Evolutionary conservation across 2,797 vertebrate genomes (phyloP).

Genomic region (Enteromius afrohamiltoni): DNA sequence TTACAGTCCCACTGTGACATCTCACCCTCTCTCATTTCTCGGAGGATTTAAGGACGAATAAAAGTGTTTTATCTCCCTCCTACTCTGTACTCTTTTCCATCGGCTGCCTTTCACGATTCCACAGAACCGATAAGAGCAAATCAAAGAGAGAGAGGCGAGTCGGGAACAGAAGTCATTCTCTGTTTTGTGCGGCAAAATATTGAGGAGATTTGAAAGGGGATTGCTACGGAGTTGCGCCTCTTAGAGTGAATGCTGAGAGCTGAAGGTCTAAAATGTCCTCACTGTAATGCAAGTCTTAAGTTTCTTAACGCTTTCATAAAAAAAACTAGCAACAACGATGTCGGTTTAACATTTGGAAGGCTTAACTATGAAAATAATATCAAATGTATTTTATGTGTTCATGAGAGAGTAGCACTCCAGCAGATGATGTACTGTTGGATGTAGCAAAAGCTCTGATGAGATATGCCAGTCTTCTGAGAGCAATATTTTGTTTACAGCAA

Average conservation of each 20-base stretch:
- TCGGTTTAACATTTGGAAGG: neutral
- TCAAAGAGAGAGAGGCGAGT: conserved; percentile 5
- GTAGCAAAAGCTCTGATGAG: neutral
- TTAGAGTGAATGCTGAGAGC: neutral
- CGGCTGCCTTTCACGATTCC: conserved; percentile 26
- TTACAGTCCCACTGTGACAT: conserved; percentile 48
- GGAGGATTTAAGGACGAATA: conserved; percentile 68
- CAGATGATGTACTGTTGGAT: neutral
- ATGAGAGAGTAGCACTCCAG: neutral
- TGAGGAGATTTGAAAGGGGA: conserved; percentile 39
- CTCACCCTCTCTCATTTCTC: conserved; percentile 43
- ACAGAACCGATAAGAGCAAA: conserved; percentile 37
- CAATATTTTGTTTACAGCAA: neutral
- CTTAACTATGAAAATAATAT: neutral
- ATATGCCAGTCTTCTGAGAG: neutral
- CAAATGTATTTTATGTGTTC: neutral
- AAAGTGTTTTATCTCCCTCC: conserved; percentile 45
- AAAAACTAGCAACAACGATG: neutral
- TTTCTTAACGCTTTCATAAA: neutral
- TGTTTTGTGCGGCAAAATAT: conserved; percentile 32
- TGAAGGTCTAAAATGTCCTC: neutral
- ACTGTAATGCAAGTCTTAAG: neutral
- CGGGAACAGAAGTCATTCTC: conserved; percentile 16
- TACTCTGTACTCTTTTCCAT: neutral
- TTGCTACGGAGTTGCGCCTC: neutral